These are phyloP conservation scores for Eupithecia subfuscata DNA, from an alignment of 2,888 invertebrate genomes.

Conservation along the genomic window DNA sequence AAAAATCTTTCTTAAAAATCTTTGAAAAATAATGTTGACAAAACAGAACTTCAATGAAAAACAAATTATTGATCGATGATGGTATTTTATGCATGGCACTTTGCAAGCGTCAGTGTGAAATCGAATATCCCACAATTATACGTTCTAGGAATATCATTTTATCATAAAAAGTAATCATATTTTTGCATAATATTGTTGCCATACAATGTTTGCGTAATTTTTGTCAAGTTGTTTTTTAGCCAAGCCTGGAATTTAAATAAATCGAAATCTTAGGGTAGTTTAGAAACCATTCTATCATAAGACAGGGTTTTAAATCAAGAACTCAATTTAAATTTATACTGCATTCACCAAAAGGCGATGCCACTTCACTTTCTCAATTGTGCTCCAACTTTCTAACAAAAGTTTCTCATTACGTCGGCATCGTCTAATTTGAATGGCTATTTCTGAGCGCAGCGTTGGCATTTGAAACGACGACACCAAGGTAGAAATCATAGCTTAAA, in stretches of 20 bases:
- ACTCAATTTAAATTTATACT: background rate
- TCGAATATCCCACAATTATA: background rate
- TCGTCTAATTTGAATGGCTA: background rate
- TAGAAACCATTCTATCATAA: background rate
- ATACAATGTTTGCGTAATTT: background rate
- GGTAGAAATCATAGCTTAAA: background rate
- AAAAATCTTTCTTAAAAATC: background rate
- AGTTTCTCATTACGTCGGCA: background rate
- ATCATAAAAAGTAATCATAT: background rate
- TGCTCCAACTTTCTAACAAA: background rate
- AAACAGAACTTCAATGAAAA: background rate
- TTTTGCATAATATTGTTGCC: background rate
- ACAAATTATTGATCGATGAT: background rate
- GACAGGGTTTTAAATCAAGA: background rate
- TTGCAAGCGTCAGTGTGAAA: background rate
- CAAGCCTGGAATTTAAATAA: too few relatives aligned
- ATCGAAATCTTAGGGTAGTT: background rate
- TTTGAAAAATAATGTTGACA: background rate
- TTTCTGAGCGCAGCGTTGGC: constrained; percentile 11
- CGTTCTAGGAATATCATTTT: background rate
- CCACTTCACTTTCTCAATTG: background rate
- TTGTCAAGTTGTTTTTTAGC: too few relatives aligned
- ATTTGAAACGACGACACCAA: background rate
- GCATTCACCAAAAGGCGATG: background rate
- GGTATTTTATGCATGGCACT: background rate